Base-by-base conservation (phyloP, 2,113 vertebrate species). In the Salvelinus fontinalis region DNA sequence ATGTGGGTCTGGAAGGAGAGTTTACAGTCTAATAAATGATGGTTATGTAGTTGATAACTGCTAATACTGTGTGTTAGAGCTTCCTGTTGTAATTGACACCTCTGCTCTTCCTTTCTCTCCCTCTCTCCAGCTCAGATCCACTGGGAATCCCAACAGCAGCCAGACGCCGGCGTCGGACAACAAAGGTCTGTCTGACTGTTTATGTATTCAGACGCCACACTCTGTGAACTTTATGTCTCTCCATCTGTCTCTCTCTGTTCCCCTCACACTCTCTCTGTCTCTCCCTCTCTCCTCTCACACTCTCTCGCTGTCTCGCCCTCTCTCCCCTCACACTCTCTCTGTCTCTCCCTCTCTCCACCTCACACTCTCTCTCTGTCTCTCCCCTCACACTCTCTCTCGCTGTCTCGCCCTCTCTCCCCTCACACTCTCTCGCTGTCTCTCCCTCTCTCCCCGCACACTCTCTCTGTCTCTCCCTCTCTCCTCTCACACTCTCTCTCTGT, bases 181-280 rank as follows among this genome's bases (percentile, higher is more conserved):
- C 81, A 88, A 88, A 88, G 84, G 86, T 88, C n/a, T 68, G 77
- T 72, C 44, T 69, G 6, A 29, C 60, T 44, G 31, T 34, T 65
- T 2, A 18, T 54, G 2, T 9, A 11, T 20, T 27, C 13, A 31
- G 66, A 14, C 39, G 18, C 34, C 22, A 51, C 51, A 60, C 59
- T 29, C 51, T 16, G 51, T n/a, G 16, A 31, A 66, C 66, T n/a
- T 14, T 67, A 4, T 66, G 2, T 66, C 11, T 66, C 7, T 2
- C 31, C n/a, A 27, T 31, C 13, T 13, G 5, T 44, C 9, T 72
- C 44, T 64, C 39, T 73, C 48, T 60, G 29, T 13, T 39, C 79
- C 27, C n/a, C 34, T 59, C 60, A 54, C 16, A 81, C 48, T 12
- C 75, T 68, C 57, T n/a, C 26, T 64, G 24, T 44, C 11, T 14